Conservation (phyloP, 1,140 invertebrate genomes). For the Drosophila tani region DNA sequence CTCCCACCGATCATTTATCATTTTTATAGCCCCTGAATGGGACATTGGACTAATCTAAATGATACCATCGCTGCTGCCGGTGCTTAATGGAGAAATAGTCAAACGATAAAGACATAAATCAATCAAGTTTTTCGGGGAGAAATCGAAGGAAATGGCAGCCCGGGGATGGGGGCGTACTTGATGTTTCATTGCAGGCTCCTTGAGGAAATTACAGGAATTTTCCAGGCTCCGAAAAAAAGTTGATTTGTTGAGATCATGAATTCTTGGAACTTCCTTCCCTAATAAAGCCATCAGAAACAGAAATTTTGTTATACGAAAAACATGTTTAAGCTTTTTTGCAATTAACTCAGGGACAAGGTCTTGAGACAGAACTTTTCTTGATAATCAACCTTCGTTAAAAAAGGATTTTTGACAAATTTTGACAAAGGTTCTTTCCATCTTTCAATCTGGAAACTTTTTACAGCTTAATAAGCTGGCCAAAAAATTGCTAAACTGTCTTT, state of each 20-base stretch:
- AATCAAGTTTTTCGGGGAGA: conserved; percentile 34
- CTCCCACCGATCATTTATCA: conserved; percentile 67
- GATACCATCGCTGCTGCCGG: conserved; percentile 52
- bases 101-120: conserved; percentile 61
- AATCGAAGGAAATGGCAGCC: conserved; percentile 11
- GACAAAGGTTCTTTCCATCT: not conserved
- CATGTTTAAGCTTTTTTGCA: conserved; percentile 5
- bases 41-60: conserved; percentile 73
- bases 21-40: conserved; percentile 68
- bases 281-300: conserved; percentile 4
- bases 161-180: not conserved
- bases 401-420: conserved; percentile 7
- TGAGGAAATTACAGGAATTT: conserved; percentile 12
- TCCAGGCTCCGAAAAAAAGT: not conserved
- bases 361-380: not conserved
- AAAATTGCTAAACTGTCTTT: no score
- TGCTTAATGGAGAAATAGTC: conserved; percentile 59
- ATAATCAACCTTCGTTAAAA: conserved; percentile 7
- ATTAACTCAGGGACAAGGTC: not conserved
- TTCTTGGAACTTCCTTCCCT: not conserved
- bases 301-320: conserved; percentile 3
- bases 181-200: conserved; percentile 23
- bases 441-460: not conserved
- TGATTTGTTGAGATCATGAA: conserved; percentile 34
- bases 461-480: not conserved